Base-by-base conservation (phyloP, 2,888 invertebrate species). In the Catotricha subobsoleta region DNA sequence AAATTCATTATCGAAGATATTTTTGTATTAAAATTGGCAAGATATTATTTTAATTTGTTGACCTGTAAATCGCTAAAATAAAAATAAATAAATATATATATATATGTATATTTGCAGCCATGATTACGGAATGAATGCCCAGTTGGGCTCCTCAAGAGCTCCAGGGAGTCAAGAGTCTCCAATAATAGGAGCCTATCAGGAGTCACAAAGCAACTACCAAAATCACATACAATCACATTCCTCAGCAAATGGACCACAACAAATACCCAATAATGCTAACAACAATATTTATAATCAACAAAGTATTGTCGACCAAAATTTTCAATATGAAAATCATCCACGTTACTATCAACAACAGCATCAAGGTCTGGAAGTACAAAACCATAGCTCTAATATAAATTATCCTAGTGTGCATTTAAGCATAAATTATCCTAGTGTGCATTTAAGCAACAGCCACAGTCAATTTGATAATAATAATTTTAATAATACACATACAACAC, bases 151-250 rank as follows among this genome's bases (percentile, higher is more conserved):
- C 60, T 60, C 60, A 57, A 60, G 60, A 59, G 63, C 62, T 58
- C 60, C 62, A 62, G 62, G 61, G 61, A 60, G 61, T 61, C 61
- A 60, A 55, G 58, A 59, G 52, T 60, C 62, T 58, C 62, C 60
- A 56, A 56, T 56, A 52, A 10, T 30, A 31, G 38, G 37, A 25
- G 35, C 25, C 40, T 38, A 33, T 31, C 42, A 37, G 40, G 40
- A 44, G 40, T 29, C 35, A 28, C 36, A 44, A 13, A 31, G 35
- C 18, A 35, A 40, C 18, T 34, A 25, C 15, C 20, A 35, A 13
- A n/a, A 35, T 13, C 18, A 29, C 19, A 29, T 20, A n/a, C 19
- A 29, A 4, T 27, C 29, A 19, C 29, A 16, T 25, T n/a, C 21
- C n/a, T 21, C 15, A 16, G 19, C 40, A 16, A 40, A 13, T 36